Base-by-base conservation (phyloP, 2,888 invertebrate species). In the Rotaria macrura region DNA sequence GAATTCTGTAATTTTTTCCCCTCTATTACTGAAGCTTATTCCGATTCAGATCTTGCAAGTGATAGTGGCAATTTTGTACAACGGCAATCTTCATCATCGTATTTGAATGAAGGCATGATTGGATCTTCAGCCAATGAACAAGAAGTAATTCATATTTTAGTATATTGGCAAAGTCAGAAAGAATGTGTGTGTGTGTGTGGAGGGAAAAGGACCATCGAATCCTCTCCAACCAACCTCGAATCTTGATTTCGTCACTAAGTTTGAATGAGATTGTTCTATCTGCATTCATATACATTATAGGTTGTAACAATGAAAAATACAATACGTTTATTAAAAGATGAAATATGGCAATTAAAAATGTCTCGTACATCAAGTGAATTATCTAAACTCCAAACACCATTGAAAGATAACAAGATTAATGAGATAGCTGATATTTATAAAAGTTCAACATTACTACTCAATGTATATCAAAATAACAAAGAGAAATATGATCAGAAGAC, bases 301-400 rank as follows among this genome's bases (percentile, higher is more conserved):
- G 12, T 79, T 4, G 4, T 25, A 43, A 25, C 20, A 43, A 12
- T 79, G 12, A 25, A 43, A 43, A 79, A 79, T 79, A 79, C 43
- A 25, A 12, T 79, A 43, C 40, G n/a, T 12, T 43, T 79, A 79
- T 79, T 79, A 43, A 79, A 79, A 79, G 79, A 79, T 79, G 79
- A 79, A 43, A 7, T 79, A 43, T 79, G 79, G 79, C 79, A 79
- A 43, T 79, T 79, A 43, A 79, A 79, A 79, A 79, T 43, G n/a
- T 0, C 10, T 43, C 25, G n/a, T 40, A 43, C 40, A 43, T n/a
- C 43, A n/a, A 40, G 17, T n/a, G 79, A 79, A 79, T 79, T 79
- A 43, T 43, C 79, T 1, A 79, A 79, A 79, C 43, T 79, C 14
- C 10, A 40, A 40, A 65, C 12, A 6, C 65, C 65, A 65, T 2